Evolutionary conservation across 2,888 invertebrate genomes (phyloP).

Genomic region (Adelphocoris suturalis): DNA sequence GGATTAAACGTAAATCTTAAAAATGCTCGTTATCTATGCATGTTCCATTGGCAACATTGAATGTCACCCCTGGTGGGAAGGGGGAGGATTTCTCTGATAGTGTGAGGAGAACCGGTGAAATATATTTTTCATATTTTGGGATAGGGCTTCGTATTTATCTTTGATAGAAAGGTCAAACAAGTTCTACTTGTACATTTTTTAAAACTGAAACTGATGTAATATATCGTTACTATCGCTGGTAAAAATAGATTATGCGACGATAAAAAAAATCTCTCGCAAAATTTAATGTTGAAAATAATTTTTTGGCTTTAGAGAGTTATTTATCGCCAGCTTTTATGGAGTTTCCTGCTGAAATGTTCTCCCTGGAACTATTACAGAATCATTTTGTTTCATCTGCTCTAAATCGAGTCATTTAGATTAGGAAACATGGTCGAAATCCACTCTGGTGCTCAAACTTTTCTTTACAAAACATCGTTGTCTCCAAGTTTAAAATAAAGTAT

Average conservation of each 20-base stretch:
- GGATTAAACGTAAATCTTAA: too few species aligned
- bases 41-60: too few species aligned
- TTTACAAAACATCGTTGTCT: background rate
- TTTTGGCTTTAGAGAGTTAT: conserved; percentile 37
- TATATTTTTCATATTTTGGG: conserved; percentile 51
- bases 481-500: background rate
- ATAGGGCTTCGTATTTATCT: conserved; percentile 41
- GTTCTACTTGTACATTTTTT: conserved; percentile 19
- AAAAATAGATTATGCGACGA: conserved; percentile 2
- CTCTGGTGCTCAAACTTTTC: conserved; percentile 41
- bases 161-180: background rate
- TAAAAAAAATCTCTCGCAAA: background rate
- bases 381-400: conserved; percentile 18
- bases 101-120: conserved; percentile 51
- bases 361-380: background rate
- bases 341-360: background rate
- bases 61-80: background rate
- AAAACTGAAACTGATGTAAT: conserved; percentile 28
- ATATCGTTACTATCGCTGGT: background rate
- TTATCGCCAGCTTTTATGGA: conserved; percentile 18
- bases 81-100: background rate
- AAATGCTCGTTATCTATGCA: background rate
- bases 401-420: conserved; percentile 23
- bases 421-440: conserved; percentile 18
- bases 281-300: background rate